These are phyloP conservation scores for Acronicta psi DNA, from an alignment of 2,888 invertebrate species.

Conservation along the genomic window DNA sequence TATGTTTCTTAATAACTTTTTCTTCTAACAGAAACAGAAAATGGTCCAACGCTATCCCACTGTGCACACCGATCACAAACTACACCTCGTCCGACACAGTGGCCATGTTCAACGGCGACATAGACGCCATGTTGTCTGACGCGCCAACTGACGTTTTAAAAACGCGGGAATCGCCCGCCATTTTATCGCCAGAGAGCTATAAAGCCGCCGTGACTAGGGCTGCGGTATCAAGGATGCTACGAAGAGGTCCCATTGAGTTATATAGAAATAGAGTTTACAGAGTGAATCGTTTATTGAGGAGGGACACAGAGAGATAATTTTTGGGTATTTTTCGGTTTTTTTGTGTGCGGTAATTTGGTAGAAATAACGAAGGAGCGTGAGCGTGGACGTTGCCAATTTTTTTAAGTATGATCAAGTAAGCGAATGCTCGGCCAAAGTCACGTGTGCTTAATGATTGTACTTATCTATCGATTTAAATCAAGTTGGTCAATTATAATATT, in stretches of 20 bases:
- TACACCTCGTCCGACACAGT: slow-evolving; percentile 78
- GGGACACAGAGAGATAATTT: slow-evolving; percentile 84
- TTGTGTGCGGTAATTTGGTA: slow-evolving; percentile 42
- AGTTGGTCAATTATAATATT: slow-evolving; percentile 45
- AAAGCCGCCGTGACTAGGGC: slow-evolving; percentile 82
- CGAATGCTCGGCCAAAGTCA: not conserved
- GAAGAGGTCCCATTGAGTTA: slow-evolving; percentile 77
- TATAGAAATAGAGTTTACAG: slow-evolving; percentile 81
- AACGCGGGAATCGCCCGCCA: slow-evolving; percentile 82
- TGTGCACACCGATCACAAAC: slow-evolving; percentile 89
- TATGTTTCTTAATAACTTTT: not conserved
- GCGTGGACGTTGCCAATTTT: slow-evolving; percentile 12
- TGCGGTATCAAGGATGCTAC: slow-evolving; percentile 74
- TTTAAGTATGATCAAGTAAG: not conserved
- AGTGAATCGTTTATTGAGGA: slow-evolving; percentile 78
- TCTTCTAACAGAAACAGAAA: slow-evolving; percentile 91
- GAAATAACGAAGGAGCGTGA: slow-evolving; percentile 6
- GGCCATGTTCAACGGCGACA: slow-evolving; percentile 81
- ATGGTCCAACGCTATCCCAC: slow-evolving; percentile 96
- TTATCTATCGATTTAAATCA: slow-evolving; percentile 25
- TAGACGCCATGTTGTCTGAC: slow-evolving; percentile 85
- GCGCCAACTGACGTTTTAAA: slow-evolving; percentile 74
- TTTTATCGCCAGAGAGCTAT: slow-evolving; percentile 81
- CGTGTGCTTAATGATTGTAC: slow-evolving; percentile 20
- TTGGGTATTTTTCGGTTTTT: slow-evolving; percentile 41